Conservation (phyloP, 2,888 invertebrate species). For the Netelia melanura region DNA sequence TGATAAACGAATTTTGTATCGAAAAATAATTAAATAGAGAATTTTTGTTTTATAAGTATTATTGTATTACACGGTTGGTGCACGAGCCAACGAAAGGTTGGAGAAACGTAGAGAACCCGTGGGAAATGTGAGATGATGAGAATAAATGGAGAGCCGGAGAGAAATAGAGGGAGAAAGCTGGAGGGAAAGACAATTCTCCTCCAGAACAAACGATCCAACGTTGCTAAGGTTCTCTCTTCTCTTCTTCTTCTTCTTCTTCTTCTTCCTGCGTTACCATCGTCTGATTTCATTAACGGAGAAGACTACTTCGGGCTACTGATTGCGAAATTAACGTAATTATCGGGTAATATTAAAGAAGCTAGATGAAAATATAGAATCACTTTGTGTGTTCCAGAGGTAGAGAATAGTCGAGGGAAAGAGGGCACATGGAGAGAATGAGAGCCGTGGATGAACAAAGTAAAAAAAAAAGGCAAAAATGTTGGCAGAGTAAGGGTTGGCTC, state of each 20-base stretch:
- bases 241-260: constrained; percentile 29
- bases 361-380: constrained; percentile 40
- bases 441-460: neutral
- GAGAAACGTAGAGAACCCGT: no score
- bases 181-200: constrained; percentile 59
- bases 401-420: constrained; percentile 48
- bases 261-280: constrained; percentile 19
- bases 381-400: constrained; percentile 33
- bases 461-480: constrained; percentile 14
- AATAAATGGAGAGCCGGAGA: constrained; percentile 9
- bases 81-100: no score
- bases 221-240: constrained; percentile 52
- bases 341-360: constrained; percentile 45
- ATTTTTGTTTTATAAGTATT: no score
- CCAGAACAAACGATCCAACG: constrained; percentile 47
- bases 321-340: constrained; percentile 70
- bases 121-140: no score
- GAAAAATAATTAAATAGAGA: no score
- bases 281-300: constrained; percentile 43
- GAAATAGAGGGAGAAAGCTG: constrained; percentile 51
- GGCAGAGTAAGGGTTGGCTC: neutral
- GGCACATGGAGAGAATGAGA: neutral
- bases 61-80: no score
- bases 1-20: no score
- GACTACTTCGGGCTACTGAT: constrained; percentile 50